Base-by-base conservation (phyloP, 2,113 vertebrate genomes). In the Sinocyclocheilus anshuiensis region DNA sequence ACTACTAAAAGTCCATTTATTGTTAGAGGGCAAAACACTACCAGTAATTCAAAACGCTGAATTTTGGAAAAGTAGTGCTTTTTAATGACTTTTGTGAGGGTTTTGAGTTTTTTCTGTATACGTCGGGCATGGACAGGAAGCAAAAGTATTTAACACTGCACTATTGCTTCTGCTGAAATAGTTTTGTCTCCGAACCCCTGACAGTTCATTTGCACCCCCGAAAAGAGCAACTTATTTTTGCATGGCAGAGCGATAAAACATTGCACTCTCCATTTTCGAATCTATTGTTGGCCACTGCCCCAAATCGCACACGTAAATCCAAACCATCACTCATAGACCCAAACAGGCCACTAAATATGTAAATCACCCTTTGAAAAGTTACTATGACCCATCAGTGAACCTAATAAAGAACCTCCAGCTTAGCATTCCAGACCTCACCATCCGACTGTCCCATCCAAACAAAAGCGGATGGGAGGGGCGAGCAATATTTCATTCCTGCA, bases 321-420 rank as follows among this genome's bases (percentile, higher is more conserved):
- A 48, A 81, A 48, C n/a, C 79, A 65, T 67, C 79, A 2, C 26
- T 81, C 13, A 29, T 18, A 42, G 39, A 45, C 39, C 13, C 15
- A 11, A 67, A 67, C 39, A 63, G 79, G 59, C 79, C 79, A 67
- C n/a, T 39, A 48, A 6, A 16, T 4, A 18, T 50, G 11, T 53
- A 53, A 55, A 72, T 50, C 81, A 50, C 6, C 45, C 24, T 24
- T 50, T 53, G 12, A 20, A 67, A 67, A 71, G 65, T 83, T 71
- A 45, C 8, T 36, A 83, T 83, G 81, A 83, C 81, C 81, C 81
- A 83, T 55, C 63, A 71, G 24, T 83, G 81, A 83, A 50, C 81
- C 81, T 83, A 71, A 81, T 65, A 81, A 83, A 55, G 16, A 53
- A 71, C 63, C 42, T 33, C 10, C 45, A 33, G 18, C 26, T 83